Percentiles rank a stretch among this genome's conserved stretches.
Evolutionary conservation across 2,888 invertebrate genomes (phyloP).

Genomic region (Leucophora obtusa): DNA sequence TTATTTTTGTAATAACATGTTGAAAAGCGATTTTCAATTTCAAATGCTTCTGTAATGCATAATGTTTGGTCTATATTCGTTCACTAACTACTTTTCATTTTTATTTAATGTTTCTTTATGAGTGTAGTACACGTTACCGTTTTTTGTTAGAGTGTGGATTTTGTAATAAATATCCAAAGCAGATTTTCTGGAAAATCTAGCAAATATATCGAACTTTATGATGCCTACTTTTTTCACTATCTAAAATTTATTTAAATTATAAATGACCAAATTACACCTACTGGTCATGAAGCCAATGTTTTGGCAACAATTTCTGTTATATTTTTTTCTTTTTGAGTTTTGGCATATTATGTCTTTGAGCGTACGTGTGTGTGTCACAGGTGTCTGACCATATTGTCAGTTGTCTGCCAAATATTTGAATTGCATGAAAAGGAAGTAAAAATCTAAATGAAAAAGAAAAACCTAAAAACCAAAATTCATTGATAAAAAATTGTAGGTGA

Average conservation of each 20-base stretch:
- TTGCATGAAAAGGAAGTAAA: conserved; percentile 3
- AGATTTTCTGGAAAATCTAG: not conserved
- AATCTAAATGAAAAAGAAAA: not conserved
- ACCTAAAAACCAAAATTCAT: not conserved
- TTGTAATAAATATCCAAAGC: not conserved
- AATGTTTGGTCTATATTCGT: not conserved
- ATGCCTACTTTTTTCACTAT: not conserved
- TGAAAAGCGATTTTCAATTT: conserved; percentile 35
- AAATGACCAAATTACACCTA: conserved; percentile 51
- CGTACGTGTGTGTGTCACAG: conserved; percentile 49
- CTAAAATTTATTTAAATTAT: conserved; percentile 4
- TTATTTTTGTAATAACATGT: not conserved
- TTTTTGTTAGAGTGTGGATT: not conserved
- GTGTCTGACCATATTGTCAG: conserved; percentile 41
- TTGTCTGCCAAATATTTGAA: conserved; percentile 23
- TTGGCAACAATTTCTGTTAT: not conserved
- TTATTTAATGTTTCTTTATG: not conserved
- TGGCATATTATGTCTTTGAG: conserved; percentile 51
- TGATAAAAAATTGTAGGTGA: not conserved
- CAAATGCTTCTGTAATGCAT: conserved; percentile 27
- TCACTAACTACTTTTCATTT: not conserved
- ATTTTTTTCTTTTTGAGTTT: not conserved
- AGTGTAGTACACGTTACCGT: not conserved
- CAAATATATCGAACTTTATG: not conserved
- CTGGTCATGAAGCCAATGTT: conserved; percentile 16